Percentiles rank a stretch among this genome's conserved stretches.
Evolutionary conservation across 2,797 vertebrate genomes (phyloP).

Genomic region (Pseudochromis fuscus): DNA sequence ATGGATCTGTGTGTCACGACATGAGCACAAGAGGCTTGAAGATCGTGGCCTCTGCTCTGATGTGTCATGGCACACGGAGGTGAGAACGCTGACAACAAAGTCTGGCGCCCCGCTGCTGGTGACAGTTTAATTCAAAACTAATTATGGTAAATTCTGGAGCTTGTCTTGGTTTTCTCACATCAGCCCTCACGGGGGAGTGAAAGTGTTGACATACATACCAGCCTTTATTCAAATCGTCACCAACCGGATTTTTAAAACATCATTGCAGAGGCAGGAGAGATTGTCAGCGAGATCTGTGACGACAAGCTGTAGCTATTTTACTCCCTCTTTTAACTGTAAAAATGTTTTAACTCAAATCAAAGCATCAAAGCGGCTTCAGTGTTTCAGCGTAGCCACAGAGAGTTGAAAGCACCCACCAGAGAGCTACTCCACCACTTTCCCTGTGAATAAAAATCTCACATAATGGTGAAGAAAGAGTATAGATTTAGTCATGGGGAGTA

Average conservation of each 20-base stretch:
- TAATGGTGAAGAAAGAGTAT: constrained; percentile 14
- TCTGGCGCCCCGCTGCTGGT: constrained; percentile 33
- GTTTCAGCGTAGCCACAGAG: background rate
- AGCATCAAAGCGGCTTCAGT: too few species aligned
- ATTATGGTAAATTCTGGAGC: constrained; percentile 57
- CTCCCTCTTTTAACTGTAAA: too few species aligned
- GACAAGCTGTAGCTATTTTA: too few species aligned
- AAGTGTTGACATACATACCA: constrained; percentile 22
- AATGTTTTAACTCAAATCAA: too few species aligned
- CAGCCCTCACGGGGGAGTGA: constrained; percentile 18
- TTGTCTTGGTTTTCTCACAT: constrained; percentile 39
- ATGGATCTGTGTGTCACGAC: constrained; percentile 46
- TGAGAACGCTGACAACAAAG: constrained; percentile 57
- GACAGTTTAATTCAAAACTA: constrained; percentile 64
- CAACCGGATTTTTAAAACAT: background rate
- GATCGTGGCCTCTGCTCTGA: constrained; percentile 47
- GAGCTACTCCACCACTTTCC: constrained; percentile 9
- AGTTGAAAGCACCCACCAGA: constrained; percentile 26
- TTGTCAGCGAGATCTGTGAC: background rate
- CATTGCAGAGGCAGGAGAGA: background rate
- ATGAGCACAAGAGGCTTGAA: constrained; percentile 52
- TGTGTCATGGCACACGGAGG: constrained; percentile 53
- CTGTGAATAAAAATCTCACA: constrained; percentile 9
- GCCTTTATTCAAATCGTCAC: constrained; percentile 1
- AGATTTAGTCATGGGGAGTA: constrained; percentile 26